These are phyloP conservation scores for Acrossocheilus fasciatus DNA, from an alignment of 2,797 vertebrate genomes.

Conservation along the genomic window DNA sequence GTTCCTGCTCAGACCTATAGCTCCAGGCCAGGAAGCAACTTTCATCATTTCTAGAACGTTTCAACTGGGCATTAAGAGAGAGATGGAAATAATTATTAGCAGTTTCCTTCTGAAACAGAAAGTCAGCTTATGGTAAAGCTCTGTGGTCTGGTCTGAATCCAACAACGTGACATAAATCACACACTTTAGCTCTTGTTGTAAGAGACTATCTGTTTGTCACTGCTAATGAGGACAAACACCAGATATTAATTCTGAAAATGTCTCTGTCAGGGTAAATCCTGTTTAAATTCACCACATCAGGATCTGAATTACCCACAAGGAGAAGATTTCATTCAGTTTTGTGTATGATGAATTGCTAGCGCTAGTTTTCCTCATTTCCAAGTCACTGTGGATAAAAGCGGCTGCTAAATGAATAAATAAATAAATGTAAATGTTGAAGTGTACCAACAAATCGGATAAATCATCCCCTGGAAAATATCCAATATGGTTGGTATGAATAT, in stretches of 20 bases:
- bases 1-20: slow-evolving; percentile 34
- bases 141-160: slow-evolving; percentile 44
- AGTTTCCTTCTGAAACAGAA: slow-evolving; percentile 10
- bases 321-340: slow-evolving; percentile 60
- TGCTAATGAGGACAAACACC: slow-evolving; percentile 61
- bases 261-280: slow-evolving; percentile 48
- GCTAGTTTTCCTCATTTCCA: slow-evolving; percentile 16
- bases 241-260: slow-evolving; percentile 64
- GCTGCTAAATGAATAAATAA: slow-evolving; percentile 2
- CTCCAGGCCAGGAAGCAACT: slow-evolving; percentile 35
- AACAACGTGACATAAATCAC: slow-evolving; percentile 57
- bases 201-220: slow-evolving; percentile 46
- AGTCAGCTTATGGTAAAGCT: background rate
- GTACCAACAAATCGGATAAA: background rate
- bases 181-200: slow-evolving; percentile 43
- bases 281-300: slow-evolving; percentile 36
- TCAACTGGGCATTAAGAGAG: slow-evolving; percentile 20
- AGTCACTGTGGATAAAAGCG: background rate
- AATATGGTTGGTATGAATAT: background rate
- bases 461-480: background rate
- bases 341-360: slow-evolving; percentile 23
- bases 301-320: background rate
- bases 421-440: slow-evolving; percentile 11
- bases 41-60: slow-evolving; percentile 37
- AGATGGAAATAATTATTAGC: slow-evolving; percentile 55